Percentiles rank a stretch among this genome's conserved stretches.
Conservation (phyloP, 1,140 invertebrate genomes). For the Rhagoletis zephyria region DNA sequence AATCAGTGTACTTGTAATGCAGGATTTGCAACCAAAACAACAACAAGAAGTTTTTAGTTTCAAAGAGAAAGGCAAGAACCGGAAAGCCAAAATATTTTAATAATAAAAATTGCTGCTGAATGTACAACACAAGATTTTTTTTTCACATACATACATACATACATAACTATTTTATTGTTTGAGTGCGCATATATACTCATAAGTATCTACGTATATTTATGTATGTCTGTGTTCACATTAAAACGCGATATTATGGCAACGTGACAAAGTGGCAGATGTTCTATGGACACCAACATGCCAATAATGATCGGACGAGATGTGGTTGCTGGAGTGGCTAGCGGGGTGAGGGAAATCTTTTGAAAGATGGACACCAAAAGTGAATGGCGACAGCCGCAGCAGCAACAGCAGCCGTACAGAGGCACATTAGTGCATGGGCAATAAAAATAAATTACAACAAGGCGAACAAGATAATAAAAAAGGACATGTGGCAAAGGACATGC, state of each 20-base stretch:
- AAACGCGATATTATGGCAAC: neutral
- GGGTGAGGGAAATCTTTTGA: neutral
- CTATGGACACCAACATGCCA: constrained; percentile 21
- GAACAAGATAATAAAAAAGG: constrained; percentile 35
- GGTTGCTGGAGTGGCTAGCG: neutral
- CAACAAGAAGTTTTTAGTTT: neutral
- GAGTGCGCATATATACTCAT: neutral
- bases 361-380: constrained; percentile 37
- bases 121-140: constrained; percentile 2
- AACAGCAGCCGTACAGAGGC: constrained; percentile 32
- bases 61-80: neutral
- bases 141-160: no score
- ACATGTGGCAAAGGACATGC: neutral
- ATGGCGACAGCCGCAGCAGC: constrained; percentile 3
- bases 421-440: constrained; percentile 20
- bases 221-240: neutral
- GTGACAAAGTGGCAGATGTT: constrained; percentile 38
- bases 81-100: constrained; percentile 17
- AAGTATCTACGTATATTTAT: neutral
- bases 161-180: neutral
- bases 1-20: neutral
- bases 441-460: constrained; percentile 42
- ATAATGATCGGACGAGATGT: neutral
- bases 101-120: constrained; percentile 37
- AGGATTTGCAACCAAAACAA: neutral